Percentiles rank a stretch among this genome's conserved stretches.
Evolutionary conservation across 2,888 invertebrate species (phyloP).

Genomic region (Noctuana brunneofusca): DNA sequence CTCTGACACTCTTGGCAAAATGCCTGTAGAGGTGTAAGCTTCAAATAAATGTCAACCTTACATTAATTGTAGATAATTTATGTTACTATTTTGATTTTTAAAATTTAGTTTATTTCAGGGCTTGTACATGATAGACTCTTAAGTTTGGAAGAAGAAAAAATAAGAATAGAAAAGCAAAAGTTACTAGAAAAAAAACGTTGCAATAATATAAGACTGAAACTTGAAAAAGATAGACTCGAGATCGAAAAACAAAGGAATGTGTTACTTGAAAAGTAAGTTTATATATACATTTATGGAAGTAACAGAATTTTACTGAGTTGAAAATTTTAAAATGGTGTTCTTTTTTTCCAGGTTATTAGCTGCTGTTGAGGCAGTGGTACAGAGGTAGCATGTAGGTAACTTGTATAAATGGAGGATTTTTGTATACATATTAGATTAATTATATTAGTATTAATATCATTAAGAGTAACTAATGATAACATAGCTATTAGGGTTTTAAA

Average conservation of each 20-base stretch:
- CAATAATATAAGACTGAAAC: slow-evolving; percentile 63
- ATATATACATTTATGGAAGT: background rate
- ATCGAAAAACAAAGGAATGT: slow-evolving; percentile 61
- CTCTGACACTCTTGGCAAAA: no score
- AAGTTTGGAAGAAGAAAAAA: slow-evolving; percentile 62
- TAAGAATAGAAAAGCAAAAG: slow-evolving; percentile 63
- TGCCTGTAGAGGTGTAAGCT: no score
- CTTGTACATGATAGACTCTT: slow-evolving; percentile 61
- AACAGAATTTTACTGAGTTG: no score
- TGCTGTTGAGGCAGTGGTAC: slow-evolving; percentile 57
- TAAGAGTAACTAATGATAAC: no score
- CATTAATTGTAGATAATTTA: no score
- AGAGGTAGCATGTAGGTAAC: slow-evolving; percentile 38
- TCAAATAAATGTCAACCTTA: no score
- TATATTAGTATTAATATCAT: no score
- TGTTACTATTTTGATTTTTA: no score
- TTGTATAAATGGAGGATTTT: no score
- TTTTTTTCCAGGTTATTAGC: slow-evolving; percentile 51
- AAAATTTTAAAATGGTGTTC: no score
- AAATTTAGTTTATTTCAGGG: slow-evolving; percentile 42
- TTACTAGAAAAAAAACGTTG: slow-evolving; percentile 64
- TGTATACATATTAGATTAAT: no score
- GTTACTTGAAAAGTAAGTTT: slow-evolving; percentile 59
- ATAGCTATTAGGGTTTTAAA: no score
- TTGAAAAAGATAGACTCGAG: slow-evolving; percentile 62